Conservation (phyloP, 2,888 invertebrate species). For the Drosophila incognita region DNA sequence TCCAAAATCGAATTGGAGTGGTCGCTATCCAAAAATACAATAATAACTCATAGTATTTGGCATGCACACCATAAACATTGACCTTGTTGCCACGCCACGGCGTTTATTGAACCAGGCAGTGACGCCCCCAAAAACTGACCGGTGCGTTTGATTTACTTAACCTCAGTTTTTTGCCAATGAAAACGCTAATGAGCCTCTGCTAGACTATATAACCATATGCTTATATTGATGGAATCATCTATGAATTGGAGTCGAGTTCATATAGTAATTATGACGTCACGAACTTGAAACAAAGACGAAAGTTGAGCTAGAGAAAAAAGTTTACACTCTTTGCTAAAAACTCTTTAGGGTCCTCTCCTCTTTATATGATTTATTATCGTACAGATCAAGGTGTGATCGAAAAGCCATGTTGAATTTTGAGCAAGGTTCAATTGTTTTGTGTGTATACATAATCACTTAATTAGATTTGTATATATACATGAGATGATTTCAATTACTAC, state of each 20-base stretch:
- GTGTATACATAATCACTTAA: not conserved
- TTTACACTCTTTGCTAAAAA: not conserved
- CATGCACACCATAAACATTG: constrained; percentile 46
- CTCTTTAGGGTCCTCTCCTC: not conserved
- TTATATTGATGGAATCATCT: constrained; percentile 7
- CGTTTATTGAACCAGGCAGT: constrained; percentile 76
- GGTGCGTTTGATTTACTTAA: not conserved
- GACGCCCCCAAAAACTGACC: constrained; percentile 23
- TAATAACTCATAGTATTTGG: constrained; percentile 17
- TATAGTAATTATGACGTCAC: constrained; percentile 33
- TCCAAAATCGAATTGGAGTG: constrained; percentile 14
- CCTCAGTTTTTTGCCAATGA: constrained; percentile 24
- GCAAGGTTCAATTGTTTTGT: not conserved
- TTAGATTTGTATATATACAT: not conserved
- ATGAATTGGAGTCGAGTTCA: constrained; percentile 6
- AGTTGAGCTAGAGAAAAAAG: not conserved
- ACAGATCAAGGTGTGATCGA: not conserved
- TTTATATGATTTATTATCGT: not conserved
- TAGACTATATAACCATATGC: constrained; percentile 9
- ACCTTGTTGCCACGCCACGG: constrained; percentile 66
- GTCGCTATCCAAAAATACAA: constrained; percentile 17
- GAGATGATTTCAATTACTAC: not conserved
- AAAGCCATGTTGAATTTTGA: not conserved
- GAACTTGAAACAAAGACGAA: constrained; percentile 32
- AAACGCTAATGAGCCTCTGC: constrained; percentile 39